phyloP scores from a whole-genome alignment of 2,797 vertebrate species.

The Triplophysa bombifrons region DNA sequence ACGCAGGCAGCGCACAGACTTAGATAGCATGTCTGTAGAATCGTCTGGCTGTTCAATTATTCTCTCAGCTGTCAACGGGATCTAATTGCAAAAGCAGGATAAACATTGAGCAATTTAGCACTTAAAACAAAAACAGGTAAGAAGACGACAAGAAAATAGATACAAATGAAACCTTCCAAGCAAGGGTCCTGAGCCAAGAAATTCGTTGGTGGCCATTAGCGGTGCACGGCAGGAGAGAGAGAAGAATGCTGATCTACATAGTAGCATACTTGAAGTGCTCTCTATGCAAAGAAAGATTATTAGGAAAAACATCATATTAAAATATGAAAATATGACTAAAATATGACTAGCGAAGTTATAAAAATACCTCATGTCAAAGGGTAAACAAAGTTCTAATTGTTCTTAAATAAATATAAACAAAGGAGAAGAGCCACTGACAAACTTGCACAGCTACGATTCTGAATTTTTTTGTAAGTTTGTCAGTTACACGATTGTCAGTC shows the following conservation, averaged over 20 bases:
- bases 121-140: constrained; percentile 55
- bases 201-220: constrained; percentile 63
- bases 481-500: no score
- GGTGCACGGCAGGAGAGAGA: background rate
- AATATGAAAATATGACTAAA: background rate
- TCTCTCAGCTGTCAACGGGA: constrained; percentile 67
- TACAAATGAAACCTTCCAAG: constrained; percentile 69
- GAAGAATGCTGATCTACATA: background rate
- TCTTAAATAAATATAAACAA: no score
- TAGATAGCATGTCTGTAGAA: constrained; percentile 62
- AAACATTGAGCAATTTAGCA: constrained; percentile 67
- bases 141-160: constrained; percentile 56
- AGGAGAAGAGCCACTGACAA: no score
- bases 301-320: background rate
- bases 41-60: constrained; percentile 73
- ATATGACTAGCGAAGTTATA: no score
- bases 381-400: no score
- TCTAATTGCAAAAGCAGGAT: constrained; percentile 78
- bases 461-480: no score
- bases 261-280: background rate
- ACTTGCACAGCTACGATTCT: no score
- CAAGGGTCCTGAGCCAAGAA: constrained; percentile 68
- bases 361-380: no score
- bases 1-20: constrained; percentile 59
- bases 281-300: background rate